phyloP scores from a whole-genome alignment of 2,797 vertebrate genomes.

The Remorina albescens region DNA sequence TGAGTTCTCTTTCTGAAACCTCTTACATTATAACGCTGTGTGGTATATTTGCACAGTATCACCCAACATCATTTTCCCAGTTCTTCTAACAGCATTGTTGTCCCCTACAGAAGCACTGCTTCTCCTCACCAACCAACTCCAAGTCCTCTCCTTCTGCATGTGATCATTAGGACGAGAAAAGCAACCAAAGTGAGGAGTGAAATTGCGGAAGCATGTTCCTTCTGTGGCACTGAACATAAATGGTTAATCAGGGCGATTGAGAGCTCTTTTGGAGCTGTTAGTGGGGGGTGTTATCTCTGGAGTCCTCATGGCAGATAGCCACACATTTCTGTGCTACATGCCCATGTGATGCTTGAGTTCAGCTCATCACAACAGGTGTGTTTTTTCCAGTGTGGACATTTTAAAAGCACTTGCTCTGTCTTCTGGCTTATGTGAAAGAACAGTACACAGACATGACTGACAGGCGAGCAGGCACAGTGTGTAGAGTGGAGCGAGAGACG shows the following conservation, averaged over 20 bases:
- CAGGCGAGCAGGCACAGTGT: constrained; percentile 2
- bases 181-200: constrained; percentile 42
- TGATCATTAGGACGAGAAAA: constrained; percentile 53
- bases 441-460: constrained; percentile 22
- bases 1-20: neutral
- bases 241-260: constrained; percentile 69
- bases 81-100: constrained; percentile 25
- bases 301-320: constrained; percentile 38
- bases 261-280: constrained; percentile 35
- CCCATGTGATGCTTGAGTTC: constrained; percentile 29
- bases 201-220: constrained; percentile 58
- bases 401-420: constrained; percentile 33
- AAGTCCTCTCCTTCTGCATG: constrained; percentile 20
- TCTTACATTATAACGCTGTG: neutral
- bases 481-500: constrained; percentile 22
- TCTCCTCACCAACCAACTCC: constrained; percentile 16
- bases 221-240: constrained; percentile 59
- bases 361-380: constrained; percentile 58
- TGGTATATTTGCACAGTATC: neutral
- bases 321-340: constrained; percentile 31
- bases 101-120: constrained; percentile 4
- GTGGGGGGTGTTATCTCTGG: constrained; percentile 26
- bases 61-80: neutral
- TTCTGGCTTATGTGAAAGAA: constrained; percentile 21
- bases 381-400: constrained; percentile 41